These are phyloP conservation scores for Monodelphis domestica DNA, from an alignment of 2,797 vertebrate species.

Conservation along the genomic window DNA sequence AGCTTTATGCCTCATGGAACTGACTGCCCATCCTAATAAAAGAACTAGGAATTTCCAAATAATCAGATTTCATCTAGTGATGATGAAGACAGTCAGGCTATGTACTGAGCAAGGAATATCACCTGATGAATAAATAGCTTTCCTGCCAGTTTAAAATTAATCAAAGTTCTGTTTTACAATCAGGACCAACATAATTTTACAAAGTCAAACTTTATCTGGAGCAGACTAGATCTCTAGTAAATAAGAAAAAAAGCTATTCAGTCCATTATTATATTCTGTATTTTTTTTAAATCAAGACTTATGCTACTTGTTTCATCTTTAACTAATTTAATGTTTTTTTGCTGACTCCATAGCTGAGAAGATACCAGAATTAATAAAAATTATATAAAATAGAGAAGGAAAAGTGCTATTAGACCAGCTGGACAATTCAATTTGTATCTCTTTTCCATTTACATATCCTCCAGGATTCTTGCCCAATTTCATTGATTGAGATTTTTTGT, in stretches of 20 bases:
- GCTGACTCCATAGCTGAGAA: background rate
- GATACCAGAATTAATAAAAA: constrained; percentile 13
- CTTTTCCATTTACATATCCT: constrained; percentile 18
- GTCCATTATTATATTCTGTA: background rate
- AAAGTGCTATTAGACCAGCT: background rate
- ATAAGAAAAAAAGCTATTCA: background rate
- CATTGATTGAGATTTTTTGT: constrained; percentile 48
- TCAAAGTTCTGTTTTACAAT: background rate
- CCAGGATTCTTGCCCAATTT: constrained; percentile 23
- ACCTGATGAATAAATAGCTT: constrained; percentile 7
- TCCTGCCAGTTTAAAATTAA: constrained; percentile 2
- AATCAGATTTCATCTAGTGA: constrained; percentile 35
- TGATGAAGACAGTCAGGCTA: background rate
- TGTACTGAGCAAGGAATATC: constrained; percentile 13
- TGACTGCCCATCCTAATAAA: constrained; percentile 17
- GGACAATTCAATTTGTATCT: background rate
- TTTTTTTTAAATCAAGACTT: constrained; percentile 26
- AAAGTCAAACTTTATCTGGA: background rate
- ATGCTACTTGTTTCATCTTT: constrained; percentile 4
- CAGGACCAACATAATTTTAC: background rate
- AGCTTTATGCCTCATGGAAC: constrained; percentile 32
- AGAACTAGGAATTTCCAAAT: constrained; percentile 7
- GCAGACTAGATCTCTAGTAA: background rate
- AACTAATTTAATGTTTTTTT: background rate
- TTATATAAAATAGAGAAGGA: constrained; percentile 8